A percentile compares a stretch with the other conserved stretches of the same genome.
Evolutionary conservation across 2,113 vertebrate genomes (phyloP).

Genomic region (Cynoglossus semilaevis): DNA sequence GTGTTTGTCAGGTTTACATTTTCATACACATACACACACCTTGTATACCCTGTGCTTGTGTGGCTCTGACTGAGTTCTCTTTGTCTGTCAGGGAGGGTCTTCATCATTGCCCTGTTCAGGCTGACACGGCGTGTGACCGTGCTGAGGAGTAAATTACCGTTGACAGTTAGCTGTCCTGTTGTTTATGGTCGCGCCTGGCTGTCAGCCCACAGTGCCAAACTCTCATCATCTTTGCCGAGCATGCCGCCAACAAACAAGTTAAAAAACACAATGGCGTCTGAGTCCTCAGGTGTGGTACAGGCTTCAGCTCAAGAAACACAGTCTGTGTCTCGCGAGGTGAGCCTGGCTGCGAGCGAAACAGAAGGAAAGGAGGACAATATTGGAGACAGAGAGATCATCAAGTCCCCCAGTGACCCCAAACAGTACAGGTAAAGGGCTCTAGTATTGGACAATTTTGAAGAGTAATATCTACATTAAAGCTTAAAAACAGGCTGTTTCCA

Average conservation of each 20-base stretch:
- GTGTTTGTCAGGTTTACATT: no score
- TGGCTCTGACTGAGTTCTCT: not conserved
- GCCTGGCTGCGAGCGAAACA: conserved; percentile 17
- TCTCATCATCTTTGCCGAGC: conserved; percentile 40
- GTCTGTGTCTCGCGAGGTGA: conserved; percentile 18
- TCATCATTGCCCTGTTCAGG: conserved; percentile 60
- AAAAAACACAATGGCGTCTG: conserved; percentile 32
- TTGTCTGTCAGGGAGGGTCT: conserved; percentile 9
- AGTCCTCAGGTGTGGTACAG: conserved; percentile 34
- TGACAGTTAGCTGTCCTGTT: conserved; percentile 38
- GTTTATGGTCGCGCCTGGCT: conserved; percentile 45
- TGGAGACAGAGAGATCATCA: conserved; percentile 85
- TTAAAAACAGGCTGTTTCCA: not conserved
- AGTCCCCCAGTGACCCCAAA: conserved; percentile 95
- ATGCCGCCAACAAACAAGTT: conserved; percentile 73
- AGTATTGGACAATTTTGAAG: not conserved
- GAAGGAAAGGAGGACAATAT: conserved; percentile 49
- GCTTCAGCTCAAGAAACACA: conserved; percentile 14
- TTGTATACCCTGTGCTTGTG: no score
- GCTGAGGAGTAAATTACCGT: conserved; percentile 43
- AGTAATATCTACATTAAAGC: not conserved
- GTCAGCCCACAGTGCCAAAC: conserved; percentile 49
- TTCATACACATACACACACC: no score
- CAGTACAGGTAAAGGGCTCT: conserved; percentile 84
- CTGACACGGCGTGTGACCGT: conserved; percentile 51